Base-by-base conservation (phyloP, 2,888 invertebrate genomes). In the Phasia obesa region DNA sequence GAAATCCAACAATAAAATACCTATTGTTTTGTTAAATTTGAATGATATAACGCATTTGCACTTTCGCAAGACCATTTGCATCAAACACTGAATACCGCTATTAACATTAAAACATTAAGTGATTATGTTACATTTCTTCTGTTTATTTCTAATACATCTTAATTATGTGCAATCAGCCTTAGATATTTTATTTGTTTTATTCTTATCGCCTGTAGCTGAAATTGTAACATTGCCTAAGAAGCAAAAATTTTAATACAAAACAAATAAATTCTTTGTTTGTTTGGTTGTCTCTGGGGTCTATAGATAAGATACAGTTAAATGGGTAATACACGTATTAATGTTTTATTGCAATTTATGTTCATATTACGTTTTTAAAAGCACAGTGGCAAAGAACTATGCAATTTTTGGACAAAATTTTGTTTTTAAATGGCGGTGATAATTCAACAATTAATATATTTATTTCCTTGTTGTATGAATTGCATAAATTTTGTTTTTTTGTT, bases 381-480 rank as follows among this genome's bases (percentile, higher is more conserved):
- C 25, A 60, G 17, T 17, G 5, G 5, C 62, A 27, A 42, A 23
- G 44, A 11, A 57, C 35, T 27, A 13, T 23, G 21, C 17, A 35
- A 17, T 23, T 60, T 59, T 71, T 31, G 59, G 27, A 44, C 9
- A 42, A 23, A 23, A 15, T 25, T 27, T 55, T 53, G 2, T 21
- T 4, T 9, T 23, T n/a, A n/a, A n/a, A n/a, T n/a, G n/a, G n/a
- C n/a, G n/a, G n/a, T n/a, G n/a, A 19, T 51, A 67, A 47, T 19
- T 60, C 2, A 67, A 21, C 23, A 47, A 23, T 57, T 25, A 19
- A 15, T 47, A 35, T 49, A 6, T 42, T 49, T 49, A 60, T 67
- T 76, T 76, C 76, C 76, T 59, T 38, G 15, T 76, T 65, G 19
- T 15, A 42, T 67, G n/a, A 27, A n/a, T 75, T 75, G 35, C 57